Evolutionary conservation across 2,113 vertebrate species (phyloP).

Genomic region (Oreochromis aureus): DNA sequence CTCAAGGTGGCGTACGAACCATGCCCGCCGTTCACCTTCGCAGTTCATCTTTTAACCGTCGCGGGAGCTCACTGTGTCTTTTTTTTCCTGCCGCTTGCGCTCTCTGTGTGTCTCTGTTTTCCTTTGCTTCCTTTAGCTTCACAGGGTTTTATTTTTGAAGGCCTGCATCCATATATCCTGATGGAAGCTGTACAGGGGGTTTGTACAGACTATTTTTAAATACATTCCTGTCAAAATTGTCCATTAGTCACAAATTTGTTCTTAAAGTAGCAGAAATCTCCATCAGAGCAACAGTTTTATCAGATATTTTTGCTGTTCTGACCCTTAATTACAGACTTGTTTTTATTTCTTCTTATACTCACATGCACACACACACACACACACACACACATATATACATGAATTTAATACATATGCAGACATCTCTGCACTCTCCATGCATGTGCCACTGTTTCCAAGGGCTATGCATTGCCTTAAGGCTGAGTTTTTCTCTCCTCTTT

Average conservation of each 20-base stretch:
- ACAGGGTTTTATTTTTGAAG: neutral
- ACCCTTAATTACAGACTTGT: neutral
- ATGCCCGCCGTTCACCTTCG: neutral
- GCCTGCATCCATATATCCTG: neutral
- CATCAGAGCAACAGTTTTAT: neutral
- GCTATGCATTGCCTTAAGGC: conserved; percentile 72
- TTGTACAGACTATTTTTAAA: neutral
- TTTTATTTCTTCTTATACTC: neutral
- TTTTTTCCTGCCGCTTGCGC: neutral
- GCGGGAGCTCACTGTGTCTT: neutral
- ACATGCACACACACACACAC: neutral
- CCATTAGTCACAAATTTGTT: neutral
- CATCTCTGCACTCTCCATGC: conserved; percentile 53
- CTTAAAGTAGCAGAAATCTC: neutral
- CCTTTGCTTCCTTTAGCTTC: neutral
- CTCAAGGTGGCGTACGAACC: neutral
- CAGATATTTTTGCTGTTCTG: neutral
- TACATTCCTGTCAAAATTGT: neutral
- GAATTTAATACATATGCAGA: neutral
- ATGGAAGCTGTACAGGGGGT: neutral
- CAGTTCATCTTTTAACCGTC: neutral
- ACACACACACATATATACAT: neutral
- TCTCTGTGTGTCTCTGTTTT: neutral
- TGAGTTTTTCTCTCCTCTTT: conserved; percentile 33
- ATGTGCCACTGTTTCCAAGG: conserved; percentile 72